Evolutionary conservation across 2,113 vertebrate genomes (phyloP).

Genomic region (Planiliza haematocheilus): DNA sequence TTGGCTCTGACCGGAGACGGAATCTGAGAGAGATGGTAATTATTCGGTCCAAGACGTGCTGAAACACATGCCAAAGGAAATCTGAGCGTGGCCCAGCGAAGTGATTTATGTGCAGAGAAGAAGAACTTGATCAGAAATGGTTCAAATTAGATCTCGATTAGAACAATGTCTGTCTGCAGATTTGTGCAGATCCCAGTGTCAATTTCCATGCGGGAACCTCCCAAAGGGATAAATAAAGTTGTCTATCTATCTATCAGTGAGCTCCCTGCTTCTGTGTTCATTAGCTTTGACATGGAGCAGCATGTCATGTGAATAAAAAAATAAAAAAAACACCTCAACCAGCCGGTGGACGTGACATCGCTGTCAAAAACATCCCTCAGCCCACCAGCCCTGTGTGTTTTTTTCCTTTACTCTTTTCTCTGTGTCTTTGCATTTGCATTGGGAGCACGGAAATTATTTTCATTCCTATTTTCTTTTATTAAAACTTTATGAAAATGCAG

Average conservation of each 20-base stretch:
- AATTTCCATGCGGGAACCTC: too few relatives aligned
- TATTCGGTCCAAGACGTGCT: conserved; percentile 25
- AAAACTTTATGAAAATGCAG: not conserved
- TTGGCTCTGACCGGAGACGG: conserved; percentile 28
- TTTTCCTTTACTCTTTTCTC: not conserved
- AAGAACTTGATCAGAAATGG: not conserved
- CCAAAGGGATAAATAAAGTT: too few relatives aligned
- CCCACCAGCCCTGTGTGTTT: not conserved
- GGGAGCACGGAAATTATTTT: not conserved
- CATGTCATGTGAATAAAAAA: not conserved
- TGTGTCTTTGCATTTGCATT: not conserved
- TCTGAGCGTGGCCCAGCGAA: conserved; percentile 9
- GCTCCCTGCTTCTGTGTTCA: conserved; percentile 21
- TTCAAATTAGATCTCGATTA: conserved; percentile 4
- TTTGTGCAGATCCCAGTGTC: not conserved
- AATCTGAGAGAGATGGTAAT: conserved; percentile 18
- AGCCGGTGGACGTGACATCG: not conserved
- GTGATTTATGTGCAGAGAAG: conserved; percentile 40
- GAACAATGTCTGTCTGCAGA: not conserved
- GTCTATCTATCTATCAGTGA: too few relatives aligned
- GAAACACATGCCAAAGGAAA: not conserved
- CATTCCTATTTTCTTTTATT: not conserved
- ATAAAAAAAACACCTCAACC: conserved; percentile 3
- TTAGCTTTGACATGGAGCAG: conserved; percentile 21
- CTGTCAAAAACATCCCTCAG: not conserved